phyloP scores from a whole-genome alignment of 2,888 invertebrate genomes.

The Drosophila lacicola region DNA sequence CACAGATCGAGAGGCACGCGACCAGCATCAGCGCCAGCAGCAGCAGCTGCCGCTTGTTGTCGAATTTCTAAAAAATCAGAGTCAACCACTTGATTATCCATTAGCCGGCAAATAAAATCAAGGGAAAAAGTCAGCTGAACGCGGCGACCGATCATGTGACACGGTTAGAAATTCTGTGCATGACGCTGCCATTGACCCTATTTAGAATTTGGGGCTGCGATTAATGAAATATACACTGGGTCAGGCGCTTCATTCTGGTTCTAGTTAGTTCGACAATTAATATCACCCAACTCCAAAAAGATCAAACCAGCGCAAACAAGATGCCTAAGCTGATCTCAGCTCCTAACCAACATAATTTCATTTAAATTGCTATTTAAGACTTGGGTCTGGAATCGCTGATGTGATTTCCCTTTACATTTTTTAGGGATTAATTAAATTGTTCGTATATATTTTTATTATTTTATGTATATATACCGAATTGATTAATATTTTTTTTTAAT shows the following conservation, averaged over 20 bases:
- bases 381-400: too few species aligned
- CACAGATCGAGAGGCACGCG: conserved; percentile 12
- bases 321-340: not conserved
- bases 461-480: not conserved
- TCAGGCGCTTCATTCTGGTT: conserved; percentile 49
- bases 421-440: not conserved
- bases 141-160: conserved; percentile 36
- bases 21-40: conserved; percentile 40
- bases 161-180: conserved; percentile 18
- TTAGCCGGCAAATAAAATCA: conserved; percentile 13
- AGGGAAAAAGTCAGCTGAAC: conserved; percentile 19
- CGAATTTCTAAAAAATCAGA: conserved; percentile 41
- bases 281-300: not conserved
- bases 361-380: too few species aligned
- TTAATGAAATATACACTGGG: conserved; percentile 33
- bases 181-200: conserved; percentile 43
- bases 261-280: conserved; percentile 38
- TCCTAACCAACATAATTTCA: too few species aligned
- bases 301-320: conserved; percentile 30
- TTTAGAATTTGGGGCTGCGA: conserved; percentile 13
- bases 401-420: too few species aligned
- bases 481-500: not conserved
- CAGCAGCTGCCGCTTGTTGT: conserved; percentile 20
- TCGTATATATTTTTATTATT: not conserved
- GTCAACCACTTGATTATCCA: conserved; percentile 33